Evolutionary conservation across 2,797 vertebrate species (phyloP), one percentile per base, ranked within the genome.

Genomic region (Falco novaeseelandiae): DNA sequence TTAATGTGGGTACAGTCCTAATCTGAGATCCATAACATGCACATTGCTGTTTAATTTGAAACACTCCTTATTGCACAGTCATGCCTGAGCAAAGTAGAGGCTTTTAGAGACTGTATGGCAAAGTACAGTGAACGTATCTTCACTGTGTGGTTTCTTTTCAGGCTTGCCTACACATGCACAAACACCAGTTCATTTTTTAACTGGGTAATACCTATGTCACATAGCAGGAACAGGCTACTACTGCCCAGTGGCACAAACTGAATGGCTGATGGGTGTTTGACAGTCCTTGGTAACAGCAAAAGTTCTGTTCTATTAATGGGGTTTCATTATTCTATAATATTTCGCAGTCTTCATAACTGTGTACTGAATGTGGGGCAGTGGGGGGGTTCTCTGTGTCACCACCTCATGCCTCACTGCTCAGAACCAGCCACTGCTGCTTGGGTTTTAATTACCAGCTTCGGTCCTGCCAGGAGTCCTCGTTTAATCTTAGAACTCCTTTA

Each of bases 21-120:
- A 97, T 97, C 96, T 97, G 95, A 97, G 86, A 89, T 90, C 94
- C 77, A 66, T 85, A 93, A 61, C 12, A 44, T 88, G 67, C 69
- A 71, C 2, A 0, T 85, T 93, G 83, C 83, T 97, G 89, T 96
- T 79, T 94, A 95, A 95, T 94, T 97, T 96, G 89, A 86, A 97
- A 80, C 94, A 87, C 91, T 94, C 85, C 85, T 96, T 95, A 67
- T 3, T 94, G 88, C 59, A 54, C 73, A 91, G 78, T 93, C 42
- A n/a, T 83, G 82, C 90, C 85, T 87, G 73, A 93, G 88, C 58
- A 93, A 93, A 88, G 94, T 79, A 70, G 84, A 96, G 79, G 79
- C 83, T 97, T 97, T 96, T 69, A 40, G 7, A 69, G 80, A 36
- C 73, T 77, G 48, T 18, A 17, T 84, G 65, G 61, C 23, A 30